A percentile compares a stretch with the other conserved stretches of the same genome.
Conservation (phyloP, 2,797 vertebrate species). For the Borostomias antarcticus region DNA sequence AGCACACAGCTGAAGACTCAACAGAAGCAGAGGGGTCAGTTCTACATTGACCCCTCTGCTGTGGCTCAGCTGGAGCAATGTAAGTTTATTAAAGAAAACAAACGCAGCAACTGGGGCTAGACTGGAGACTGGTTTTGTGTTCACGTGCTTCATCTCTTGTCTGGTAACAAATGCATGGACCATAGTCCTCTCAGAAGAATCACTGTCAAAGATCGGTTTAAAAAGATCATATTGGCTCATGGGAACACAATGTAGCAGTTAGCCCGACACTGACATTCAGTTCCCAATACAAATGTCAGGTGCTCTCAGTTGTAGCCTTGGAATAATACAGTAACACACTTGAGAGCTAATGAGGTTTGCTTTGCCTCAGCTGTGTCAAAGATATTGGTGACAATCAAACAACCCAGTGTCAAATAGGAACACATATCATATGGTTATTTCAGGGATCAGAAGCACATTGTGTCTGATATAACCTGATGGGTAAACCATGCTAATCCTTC, state of each 20-base stretch:
- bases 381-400: neutral
- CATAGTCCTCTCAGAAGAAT: conserved; percentile 5
- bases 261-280: conserved; percentile 6
- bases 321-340: neutral
- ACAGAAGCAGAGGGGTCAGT: conserved; percentile 70
- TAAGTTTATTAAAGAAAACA: conserved; percentile 85
- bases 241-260: conserved; percentile 6
- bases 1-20: conserved; percentile 58
- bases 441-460: conserved; percentile 65
- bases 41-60: conserved; percentile 65
- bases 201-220: conserved; percentile 20
- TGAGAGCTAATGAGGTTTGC: neutral
- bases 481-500: conserved; percentile 69
- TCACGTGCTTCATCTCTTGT: conserved; percentile 43
- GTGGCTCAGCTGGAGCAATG: conserved; percentile 75
- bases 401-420: conserved; percentile 27
- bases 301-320: neutral
- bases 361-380: neutral
- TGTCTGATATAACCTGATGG: conserved; percentile 70
- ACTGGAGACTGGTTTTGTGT: conserved; percentile 49
- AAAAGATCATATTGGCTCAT: neutral
- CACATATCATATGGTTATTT: conserved; percentile 53
- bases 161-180: conserved; percentile 34
- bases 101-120: conserved; percentile 63
- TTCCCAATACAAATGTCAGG: neutral